These are phyloP conservation scores for Strigamia transsilvanica DNA, from an alignment of 2,888 invertebrate species.

Conservation along the genomic window DNA sequence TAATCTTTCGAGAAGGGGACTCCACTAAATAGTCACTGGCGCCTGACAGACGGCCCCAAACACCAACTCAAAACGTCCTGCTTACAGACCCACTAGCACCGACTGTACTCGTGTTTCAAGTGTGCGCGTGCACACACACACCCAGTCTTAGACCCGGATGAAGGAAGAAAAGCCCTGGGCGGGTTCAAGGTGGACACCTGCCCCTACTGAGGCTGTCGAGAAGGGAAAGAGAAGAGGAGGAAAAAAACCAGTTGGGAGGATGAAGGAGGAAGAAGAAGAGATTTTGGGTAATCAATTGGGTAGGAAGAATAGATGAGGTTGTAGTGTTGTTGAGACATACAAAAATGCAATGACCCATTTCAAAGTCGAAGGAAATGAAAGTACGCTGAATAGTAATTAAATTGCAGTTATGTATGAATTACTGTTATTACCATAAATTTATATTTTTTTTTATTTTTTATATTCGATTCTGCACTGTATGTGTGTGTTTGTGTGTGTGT, in stretches of 20 bases:
- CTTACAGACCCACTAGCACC: constrained; percentile 1
- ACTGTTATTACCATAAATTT: not conserved
- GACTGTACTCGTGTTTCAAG: constrained; percentile 32
- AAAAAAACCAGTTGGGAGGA: not conserved
- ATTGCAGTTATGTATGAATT: constrained; percentile 9
- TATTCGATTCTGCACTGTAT: not conserved
- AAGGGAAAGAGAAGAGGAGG: not conserved
- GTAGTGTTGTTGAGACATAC: not conserved
- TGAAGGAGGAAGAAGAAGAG: not conserved
- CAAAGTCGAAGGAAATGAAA: not conserved
- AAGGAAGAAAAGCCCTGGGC: constrained; percentile 38
- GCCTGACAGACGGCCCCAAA: not conserved
- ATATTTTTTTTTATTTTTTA: too few relatives aligned
- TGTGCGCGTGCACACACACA: constrained; percentile 38
- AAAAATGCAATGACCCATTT: constrained; percentile 3
- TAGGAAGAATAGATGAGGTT: not conserved
- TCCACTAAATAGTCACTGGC: constrained; percentile 13
- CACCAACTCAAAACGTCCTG: not conserved
- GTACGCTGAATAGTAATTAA: not conserved
- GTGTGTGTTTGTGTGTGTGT: not conserved
- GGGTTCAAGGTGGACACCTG: constrained; percentile 38
- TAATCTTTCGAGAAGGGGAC: constrained; percentile 20
- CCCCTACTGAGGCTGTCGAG: not conserved
- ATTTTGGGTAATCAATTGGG: constrained; percentile 14
- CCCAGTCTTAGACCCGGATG: constrained; percentile 38